A percentile compares a stretch with the other conserved stretches of the same genome.
Evolutionary conservation across 2,113 vertebrate genomes (phyloP).

Genomic region (Callaeas wilsoni): DNA sequence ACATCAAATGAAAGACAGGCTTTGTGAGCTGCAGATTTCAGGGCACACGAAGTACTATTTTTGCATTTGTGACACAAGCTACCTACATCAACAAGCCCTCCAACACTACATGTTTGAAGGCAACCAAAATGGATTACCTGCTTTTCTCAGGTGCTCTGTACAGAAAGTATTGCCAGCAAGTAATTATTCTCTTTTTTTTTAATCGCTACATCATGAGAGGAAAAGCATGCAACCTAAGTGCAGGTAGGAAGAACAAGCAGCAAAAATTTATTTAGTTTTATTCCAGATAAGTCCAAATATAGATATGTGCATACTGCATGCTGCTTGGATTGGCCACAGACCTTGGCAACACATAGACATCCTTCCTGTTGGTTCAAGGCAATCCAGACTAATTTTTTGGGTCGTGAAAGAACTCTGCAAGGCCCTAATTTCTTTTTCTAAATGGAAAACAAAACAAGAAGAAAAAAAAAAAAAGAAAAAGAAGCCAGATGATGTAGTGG

Average conservation of each 20-base stretch:
- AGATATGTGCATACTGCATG: not conserved
- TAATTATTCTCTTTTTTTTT: not conserved
- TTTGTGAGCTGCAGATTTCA: slow-evolving; percentile 23
- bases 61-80: not conserved
- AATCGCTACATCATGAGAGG: not conserved
- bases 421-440: not conserved
- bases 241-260: not conserved
- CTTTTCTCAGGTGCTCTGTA: not conserved
- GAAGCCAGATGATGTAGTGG: not conserved
- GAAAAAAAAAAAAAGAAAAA: not conserved
- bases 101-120: not conserved
- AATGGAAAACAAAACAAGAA: not conserved
- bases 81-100: not conserved
- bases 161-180: not conserved
- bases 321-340: not conserved
- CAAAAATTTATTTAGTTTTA: not conserved
- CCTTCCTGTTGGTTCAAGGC: not conserved
- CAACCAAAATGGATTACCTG: not conserved
- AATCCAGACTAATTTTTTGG: not conserved
- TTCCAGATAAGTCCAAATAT: not conserved
- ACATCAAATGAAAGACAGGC: slow-evolving; percentile 36
- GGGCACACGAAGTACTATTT: not conserved
- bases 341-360: not conserved
- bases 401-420: not conserved
- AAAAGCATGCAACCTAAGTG: not conserved